Evolutionary conservation across 2,113 vertebrate genomes (phyloP).

Genomic region (Alexandromys fortis): DNA sequence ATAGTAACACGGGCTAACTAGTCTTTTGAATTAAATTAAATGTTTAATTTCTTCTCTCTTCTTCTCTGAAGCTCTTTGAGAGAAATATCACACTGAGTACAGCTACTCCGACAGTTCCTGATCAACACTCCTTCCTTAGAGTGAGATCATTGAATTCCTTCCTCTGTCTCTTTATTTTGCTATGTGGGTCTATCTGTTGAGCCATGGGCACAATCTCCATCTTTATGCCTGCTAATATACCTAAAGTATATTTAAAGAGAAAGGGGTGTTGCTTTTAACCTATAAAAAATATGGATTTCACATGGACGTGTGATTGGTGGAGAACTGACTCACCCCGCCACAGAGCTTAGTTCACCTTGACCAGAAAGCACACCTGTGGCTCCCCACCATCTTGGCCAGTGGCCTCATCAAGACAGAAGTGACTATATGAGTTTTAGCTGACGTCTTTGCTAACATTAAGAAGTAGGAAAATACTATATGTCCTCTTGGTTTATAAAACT

Average conservation of each 20-base stretch:
- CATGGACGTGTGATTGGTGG: background rate
- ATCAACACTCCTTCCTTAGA: background rate
- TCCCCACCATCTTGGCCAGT: background rate
- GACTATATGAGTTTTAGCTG: background rate
- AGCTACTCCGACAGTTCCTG: background rate
- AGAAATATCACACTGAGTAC: background rate
- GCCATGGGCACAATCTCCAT: background rate
- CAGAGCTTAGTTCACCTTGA: background rate
- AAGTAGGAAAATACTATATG: background rate
- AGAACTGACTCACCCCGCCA: background rate
- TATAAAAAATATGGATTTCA: background rate
- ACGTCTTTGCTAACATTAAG: background rate
- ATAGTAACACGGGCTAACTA: background rate
- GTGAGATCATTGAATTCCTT: background rate
- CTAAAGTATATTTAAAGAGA: background rate
- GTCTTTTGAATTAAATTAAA: background rate
- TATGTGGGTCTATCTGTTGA: background rate
- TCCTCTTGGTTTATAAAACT: background rate
- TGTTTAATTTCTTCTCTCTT: background rate
- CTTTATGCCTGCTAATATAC: background rate
- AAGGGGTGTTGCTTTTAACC: background rate
- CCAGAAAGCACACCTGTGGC: background rate
- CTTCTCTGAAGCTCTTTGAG: background rate
- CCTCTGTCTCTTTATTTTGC: background rate
- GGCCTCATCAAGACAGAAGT: background rate